phyloP scores from a whole-genome alignment of 2,888 invertebrate species.

The Adineta ricciae region DNA sequence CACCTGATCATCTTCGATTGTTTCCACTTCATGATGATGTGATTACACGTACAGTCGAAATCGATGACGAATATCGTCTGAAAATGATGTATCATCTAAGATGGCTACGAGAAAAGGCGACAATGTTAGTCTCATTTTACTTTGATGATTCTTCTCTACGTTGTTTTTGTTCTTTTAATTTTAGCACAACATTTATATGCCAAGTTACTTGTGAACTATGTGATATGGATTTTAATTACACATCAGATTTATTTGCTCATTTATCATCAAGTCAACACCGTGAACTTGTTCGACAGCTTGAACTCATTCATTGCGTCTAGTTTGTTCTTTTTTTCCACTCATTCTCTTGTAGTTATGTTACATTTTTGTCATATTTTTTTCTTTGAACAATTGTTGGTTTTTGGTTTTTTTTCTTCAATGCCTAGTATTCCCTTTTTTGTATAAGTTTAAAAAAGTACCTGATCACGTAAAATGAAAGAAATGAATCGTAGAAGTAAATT shows the following conservation, averaged over 20 bases:
- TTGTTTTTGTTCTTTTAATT: not conserved
- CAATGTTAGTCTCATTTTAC: not conserved
- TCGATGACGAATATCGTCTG: not conserved
- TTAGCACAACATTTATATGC: not conserved
- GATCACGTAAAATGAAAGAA: not conserved
- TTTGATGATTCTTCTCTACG: not conserved
- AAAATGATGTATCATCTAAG: not conserved
- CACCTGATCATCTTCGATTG: not conserved
- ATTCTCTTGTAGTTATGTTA: no score
- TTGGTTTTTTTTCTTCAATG: not conserved
- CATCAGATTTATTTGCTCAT: conserved; percentile 12
- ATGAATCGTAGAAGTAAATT: no score
- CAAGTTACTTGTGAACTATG: conserved; percentile 10
- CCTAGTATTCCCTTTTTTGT: not conserved
- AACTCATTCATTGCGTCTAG: not conserved
- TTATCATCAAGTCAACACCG: not conserved
- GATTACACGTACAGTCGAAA: not conserved
- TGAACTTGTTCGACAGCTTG: not conserved
- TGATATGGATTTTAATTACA: not conserved
- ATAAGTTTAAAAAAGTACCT: not conserved
- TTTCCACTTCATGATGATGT: conserved; percentile 22
- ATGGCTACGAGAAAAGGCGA: conserved; percentile 8
- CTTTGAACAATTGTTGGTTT: not conserved
- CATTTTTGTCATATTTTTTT: not conserved
- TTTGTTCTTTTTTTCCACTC: no score